Evolutionary conservation across 2,113 vertebrate species (phyloP).

Genomic region (Rousettus leschenaultii): DNA sequence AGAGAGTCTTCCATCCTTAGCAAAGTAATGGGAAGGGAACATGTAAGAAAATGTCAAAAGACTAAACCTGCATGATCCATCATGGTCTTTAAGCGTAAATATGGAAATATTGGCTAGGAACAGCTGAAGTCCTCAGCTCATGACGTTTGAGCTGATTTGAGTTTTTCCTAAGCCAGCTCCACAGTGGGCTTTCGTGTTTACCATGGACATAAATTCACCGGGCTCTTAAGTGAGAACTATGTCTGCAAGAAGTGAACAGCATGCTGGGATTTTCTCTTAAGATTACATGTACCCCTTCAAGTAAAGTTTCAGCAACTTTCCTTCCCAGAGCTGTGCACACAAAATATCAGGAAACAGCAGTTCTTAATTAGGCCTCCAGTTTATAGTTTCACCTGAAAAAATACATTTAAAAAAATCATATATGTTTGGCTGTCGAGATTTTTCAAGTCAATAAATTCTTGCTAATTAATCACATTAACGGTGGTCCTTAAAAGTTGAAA

Average conservation of each 20-base stretch:
- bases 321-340: constrained; percentile 73
- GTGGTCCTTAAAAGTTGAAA: constrained; percentile 84
- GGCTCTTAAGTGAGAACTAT: constrained; percentile 74
- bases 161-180: constrained; percentile 70
- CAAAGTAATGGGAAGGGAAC: constrained; percentile 62
- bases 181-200: constrained; percentile 75
- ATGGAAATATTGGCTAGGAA: constrained; percentile 32
- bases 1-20: constrained; percentile 44
- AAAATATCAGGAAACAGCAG: constrained; percentile 86
- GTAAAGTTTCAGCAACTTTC: constrained; percentile 79
- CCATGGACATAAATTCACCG: constrained; percentile 75
- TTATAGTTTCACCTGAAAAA: constrained; percentile 90
- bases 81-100: constrained; percentile 40
- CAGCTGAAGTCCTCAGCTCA: constrained; percentile 54
- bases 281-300: constrained; percentile 78
- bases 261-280: constrained; percentile 78
- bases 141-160: constrained; percentile 66
- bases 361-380: constrained; percentile 84
- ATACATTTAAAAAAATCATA: constrained; percentile 86
- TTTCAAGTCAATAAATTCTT: constrained; percentile 86
- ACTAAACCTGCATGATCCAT: constrained; percentile 47
- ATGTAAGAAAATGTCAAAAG: constrained; percentile 63
- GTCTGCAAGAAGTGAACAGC: constrained; percentile 80
- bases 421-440: constrained; percentile 82
- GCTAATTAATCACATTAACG: constrained; percentile 87